Evolutionary conservation across 2,888 invertebrate species (phyloP).

Genomic region (Tridacna gigas): DNA sequence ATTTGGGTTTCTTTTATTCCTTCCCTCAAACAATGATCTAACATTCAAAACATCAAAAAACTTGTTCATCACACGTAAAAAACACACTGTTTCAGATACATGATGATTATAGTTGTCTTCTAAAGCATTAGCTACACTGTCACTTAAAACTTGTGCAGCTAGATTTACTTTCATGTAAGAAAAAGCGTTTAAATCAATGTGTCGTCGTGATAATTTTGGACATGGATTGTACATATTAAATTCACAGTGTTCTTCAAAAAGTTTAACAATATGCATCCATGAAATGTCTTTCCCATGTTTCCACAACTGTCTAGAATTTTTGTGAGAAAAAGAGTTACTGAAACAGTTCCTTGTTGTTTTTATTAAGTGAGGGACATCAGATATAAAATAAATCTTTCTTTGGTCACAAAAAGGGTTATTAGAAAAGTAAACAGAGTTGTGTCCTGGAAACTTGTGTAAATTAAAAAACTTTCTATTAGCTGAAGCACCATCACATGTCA

Average conservation of each 20-base stretch:
- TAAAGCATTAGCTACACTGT: conserved; percentile 37
- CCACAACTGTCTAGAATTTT: conserved; percentile 50
- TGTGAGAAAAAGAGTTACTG: conserved; percentile 54
- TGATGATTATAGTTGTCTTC: conserved; percentile 22
- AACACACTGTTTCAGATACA: conserved; percentile 39
- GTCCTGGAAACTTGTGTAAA: conserved; percentile 31
- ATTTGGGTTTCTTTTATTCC: conserved; percentile 31
- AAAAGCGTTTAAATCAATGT: conserved; percentile 32
- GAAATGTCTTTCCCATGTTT: conserved; percentile 52
- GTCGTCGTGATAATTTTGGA: neutral
- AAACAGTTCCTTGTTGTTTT: conserved; percentile 63
- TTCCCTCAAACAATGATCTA: conserved; percentile 28
- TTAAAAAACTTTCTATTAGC: conserved; percentile 60
- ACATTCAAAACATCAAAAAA: conserved; percentile 58
- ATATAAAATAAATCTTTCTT: conserved; percentile 52
- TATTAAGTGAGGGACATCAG: conserved; percentile 56
- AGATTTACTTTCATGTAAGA: conserved; percentile 44
- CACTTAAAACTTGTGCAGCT: conserved; percentile 43
- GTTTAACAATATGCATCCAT: conserved; percentile 54
- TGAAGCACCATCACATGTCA: conserved; percentile 36
- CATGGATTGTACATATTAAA: conserved; percentile 22
- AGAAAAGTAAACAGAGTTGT: neutral
- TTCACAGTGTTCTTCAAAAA: conserved; percentile 50
- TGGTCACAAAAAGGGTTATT: conserved; percentile 14
- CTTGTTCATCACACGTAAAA: conserved; percentile 47